A percentile compares a stretch with the other conserved stretches of the same genome.
These are phyloP conservation scores for Stichopus chloronotus DNA, from an alignment of 35 echinoderm and acorn worm genomes.

Conservation along the genomic window DNA sequence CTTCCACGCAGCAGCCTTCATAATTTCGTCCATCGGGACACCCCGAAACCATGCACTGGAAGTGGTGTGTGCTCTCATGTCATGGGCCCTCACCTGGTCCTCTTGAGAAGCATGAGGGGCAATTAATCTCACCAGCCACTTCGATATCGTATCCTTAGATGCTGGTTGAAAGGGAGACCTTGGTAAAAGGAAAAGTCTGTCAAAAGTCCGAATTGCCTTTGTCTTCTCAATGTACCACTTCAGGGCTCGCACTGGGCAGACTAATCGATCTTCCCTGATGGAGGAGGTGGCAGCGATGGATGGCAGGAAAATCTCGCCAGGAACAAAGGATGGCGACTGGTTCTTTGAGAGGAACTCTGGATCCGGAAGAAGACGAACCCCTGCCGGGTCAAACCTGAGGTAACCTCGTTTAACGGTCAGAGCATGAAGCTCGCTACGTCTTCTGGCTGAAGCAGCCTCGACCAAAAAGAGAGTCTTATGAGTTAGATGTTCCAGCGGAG, in stretches of 20 bases:
- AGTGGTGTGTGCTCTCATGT: not conserved
- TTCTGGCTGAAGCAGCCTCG: too few species aligned
- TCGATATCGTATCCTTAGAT: too few species aligned
- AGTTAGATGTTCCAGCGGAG: slow-evolving; percentile 42
- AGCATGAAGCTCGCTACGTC: slow-evolving; percentile 11
- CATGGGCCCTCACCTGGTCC: slow-evolving; percentile 17
- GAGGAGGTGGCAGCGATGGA: not conserved
- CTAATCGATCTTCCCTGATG: too few species aligned
- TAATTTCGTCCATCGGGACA: not conserved
- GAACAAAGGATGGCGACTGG: not conserved
- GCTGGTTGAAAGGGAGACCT: too few species aligned
- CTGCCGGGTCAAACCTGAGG: slow-evolving; percentile 9
- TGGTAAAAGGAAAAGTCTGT: too few species aligned
- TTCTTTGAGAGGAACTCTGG: not conserved
- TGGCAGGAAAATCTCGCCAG: not conserved
- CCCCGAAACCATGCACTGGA: slow-evolving; percentile 21
- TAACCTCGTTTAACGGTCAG: not conserved
- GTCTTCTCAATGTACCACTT: not conserved
- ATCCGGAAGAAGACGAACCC: not conserved
- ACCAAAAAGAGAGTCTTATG: slow-evolving; percentile 24
- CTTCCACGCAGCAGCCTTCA: slow-evolving; percentile 9
- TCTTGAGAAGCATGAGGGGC: too few species aligned
- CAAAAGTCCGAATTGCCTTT: not conserved
- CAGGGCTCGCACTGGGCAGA: too few species aligned
- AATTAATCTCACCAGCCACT: too few species aligned